These are phyloP conservation scores for Tautogolabrus adspersus DNA, from an alignment of 2,113 vertebrate species.

Conservation along the genomic window DNA sequence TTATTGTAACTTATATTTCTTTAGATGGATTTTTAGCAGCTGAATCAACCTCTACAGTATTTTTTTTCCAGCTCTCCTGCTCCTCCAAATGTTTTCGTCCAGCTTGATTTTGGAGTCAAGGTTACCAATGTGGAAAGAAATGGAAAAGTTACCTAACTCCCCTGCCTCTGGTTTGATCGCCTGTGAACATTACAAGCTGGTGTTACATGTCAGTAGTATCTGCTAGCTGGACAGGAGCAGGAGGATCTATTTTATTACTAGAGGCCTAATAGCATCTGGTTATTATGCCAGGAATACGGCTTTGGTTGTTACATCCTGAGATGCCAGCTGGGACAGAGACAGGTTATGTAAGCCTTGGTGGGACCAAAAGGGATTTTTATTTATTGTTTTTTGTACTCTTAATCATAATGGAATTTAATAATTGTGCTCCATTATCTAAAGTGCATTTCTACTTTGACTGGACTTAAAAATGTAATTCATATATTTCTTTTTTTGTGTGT, in stretches of 20 bases:
- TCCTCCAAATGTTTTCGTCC: background rate
- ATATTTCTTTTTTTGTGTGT: too few relatives aligned
- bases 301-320: constrained; percentile 12
- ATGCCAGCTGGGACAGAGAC: background rate
- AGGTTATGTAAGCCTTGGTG: constrained; percentile 35
- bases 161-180: constrained; percentile 15
- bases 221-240: constrained; percentile 47
- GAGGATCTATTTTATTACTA: constrained; percentile 40
- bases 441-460: background rate
- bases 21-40: background rate
- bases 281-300: constrained; percentile 41
- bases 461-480: background rate
- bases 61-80: background rate
- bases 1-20: too few relatives aligned
- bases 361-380: background rate
- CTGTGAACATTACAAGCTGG: constrained; percentile 53
- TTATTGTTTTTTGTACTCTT: background rate
- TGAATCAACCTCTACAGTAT: background rate
- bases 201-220: constrained; percentile 67
- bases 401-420: background rate
- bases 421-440: background rate
- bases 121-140: constrained; percentile 6
- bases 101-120: background rate
- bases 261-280: constrained; percentile 28
- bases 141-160: constrained; percentile 20